Percentiles rank a stretch among this genome's conserved stretches.
These are phyloP conservation scores for Gallinago stenura DNA, from an alignment of 2,797 vertebrate species.

Conservation along the genomic window DNA sequence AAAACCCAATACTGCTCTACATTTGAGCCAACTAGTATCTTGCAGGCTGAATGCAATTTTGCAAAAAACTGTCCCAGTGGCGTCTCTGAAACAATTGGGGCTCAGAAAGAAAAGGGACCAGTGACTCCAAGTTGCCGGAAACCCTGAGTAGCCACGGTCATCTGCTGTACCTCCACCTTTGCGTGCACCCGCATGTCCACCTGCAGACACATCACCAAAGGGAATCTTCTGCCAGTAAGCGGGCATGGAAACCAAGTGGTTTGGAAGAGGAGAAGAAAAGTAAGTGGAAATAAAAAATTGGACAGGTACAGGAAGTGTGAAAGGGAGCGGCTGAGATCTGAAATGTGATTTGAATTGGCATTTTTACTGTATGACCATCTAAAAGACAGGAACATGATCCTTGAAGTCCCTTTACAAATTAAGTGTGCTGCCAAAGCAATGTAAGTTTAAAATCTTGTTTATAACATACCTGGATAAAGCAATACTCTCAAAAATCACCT, in stretches of 20 bases:
- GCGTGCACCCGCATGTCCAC: neutral
- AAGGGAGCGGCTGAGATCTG: neutral
- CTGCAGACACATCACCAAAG: neutral
- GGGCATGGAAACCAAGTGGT: neutral
- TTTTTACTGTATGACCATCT: neutral
- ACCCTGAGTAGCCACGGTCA: neutral
- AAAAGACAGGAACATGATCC: fast-evolving
- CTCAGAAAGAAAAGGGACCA: neutral
- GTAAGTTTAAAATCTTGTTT: neutral
- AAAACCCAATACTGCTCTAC: neutral
- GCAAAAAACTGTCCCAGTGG: neutral
- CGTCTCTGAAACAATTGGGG: neutral
- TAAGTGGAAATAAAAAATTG: neutral
- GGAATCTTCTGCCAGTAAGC: neutral
- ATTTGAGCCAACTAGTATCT: neutral
- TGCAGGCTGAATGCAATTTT: neutral
- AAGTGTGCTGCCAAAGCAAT: neutral
- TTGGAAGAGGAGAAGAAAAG: neutral
- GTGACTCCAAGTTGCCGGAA: neutral
- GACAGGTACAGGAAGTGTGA: neutral
- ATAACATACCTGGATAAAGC: neutral
- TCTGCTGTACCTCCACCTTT: neutral
- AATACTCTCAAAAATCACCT: neutral
- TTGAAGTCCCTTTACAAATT: neutral
- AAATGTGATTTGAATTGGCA: neutral